These are phyloP conservation scores for Drosophila tristis DNA, from an alignment of 1,140 invertebrate species.

Conservation along the genomic window DNA sequence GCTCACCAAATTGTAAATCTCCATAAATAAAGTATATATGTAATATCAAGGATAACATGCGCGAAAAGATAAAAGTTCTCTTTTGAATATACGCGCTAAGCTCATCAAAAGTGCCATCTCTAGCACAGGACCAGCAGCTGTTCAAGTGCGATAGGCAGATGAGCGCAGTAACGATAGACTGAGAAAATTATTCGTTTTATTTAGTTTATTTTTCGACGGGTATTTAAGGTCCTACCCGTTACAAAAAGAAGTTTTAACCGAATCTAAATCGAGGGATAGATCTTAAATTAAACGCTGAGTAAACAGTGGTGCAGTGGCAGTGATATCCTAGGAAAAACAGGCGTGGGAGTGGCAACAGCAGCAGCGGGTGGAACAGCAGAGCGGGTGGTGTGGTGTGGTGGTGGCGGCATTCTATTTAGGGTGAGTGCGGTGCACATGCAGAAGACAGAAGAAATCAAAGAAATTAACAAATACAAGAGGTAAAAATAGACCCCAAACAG, in stretches of 20 bases:
- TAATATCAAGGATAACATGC: background rate
- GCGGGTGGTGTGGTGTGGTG: conserved; percentile 25
- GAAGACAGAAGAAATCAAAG: conserved; percentile 10
- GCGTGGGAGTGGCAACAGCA: conserved; percentile 46
- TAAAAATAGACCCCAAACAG: conserved; percentile 54
- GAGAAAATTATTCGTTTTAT: conserved; percentile 4
- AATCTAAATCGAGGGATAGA: too few species aligned
- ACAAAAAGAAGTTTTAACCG: too few species aligned
- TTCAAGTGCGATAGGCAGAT: background rate
- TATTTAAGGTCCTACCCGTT: background rate
- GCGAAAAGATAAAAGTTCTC: background rate
- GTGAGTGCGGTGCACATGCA: conserved; percentile 54
- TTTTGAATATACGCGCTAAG: background rate
- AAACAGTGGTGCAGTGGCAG: background rate
- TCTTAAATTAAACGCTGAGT: background rate
- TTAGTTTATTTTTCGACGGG: conserved; percentile 13
- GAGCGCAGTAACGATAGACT: conserved; percentile 8
- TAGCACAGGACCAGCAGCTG: conserved; percentile 1
- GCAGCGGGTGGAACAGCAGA: conserved; percentile 31
- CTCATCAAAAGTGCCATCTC: background rate
- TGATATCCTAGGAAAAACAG: background rate
- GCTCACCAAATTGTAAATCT: conserved; percentile 62
- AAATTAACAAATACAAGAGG: conserved; percentile 9
- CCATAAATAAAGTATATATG: conserved; percentile 16
- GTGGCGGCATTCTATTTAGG: conserved; percentile 59